A percentile compares a stretch with the other conserved stretches of the same genome.
Conservation (phyloP, 2,888 invertebrate species). For the Tethea ocularis region DNA sequence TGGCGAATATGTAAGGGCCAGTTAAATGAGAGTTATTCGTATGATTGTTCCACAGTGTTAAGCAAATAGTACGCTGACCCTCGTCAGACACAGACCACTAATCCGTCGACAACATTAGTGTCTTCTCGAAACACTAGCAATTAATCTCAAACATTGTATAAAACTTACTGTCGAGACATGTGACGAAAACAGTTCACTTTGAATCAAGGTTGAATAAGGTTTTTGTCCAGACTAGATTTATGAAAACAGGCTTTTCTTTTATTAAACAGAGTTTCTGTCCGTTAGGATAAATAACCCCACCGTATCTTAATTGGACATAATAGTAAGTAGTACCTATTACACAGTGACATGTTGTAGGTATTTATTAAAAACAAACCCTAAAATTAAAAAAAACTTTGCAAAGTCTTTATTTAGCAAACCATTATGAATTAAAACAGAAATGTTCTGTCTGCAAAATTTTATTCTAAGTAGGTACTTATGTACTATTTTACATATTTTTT, state of each 20-base stretch:
- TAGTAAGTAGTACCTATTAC: too few species aligned
- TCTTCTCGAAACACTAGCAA: constrained; percentile 57
- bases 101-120: constrained; percentile 59
- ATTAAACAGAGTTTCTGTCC: too few species aligned
- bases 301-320: too few species aligned
- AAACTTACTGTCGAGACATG: constrained; percentile 21
- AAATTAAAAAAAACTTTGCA: too few species aligned
- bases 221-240: background rate
- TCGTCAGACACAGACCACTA: constrained; percentile 51
- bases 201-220: background rate
- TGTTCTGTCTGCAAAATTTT: too few species aligned
- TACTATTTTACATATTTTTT: too few species aligned
- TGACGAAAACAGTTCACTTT: background rate
- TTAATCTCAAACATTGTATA: constrained; percentile 47
- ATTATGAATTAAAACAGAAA: too few species aligned
- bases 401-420: too few species aligned
- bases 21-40: constrained; percentile 37
- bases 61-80: constrained; percentile 59
- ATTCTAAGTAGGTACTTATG: too few species aligned
- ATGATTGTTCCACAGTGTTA: constrained; percentile 39
- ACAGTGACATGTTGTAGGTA: too few species aligned
- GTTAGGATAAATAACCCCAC: too few species aligned
- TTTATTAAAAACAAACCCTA: too few species aligned
- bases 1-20: constrained; percentile 18
- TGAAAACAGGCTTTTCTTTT: background rate